Percentiles rank a stretch among this genome's conserved stretches.
phyloP scores from a whole-genome alignment of 2,797 vertebrate species.

The Hylomyscus alleni region DNA sequence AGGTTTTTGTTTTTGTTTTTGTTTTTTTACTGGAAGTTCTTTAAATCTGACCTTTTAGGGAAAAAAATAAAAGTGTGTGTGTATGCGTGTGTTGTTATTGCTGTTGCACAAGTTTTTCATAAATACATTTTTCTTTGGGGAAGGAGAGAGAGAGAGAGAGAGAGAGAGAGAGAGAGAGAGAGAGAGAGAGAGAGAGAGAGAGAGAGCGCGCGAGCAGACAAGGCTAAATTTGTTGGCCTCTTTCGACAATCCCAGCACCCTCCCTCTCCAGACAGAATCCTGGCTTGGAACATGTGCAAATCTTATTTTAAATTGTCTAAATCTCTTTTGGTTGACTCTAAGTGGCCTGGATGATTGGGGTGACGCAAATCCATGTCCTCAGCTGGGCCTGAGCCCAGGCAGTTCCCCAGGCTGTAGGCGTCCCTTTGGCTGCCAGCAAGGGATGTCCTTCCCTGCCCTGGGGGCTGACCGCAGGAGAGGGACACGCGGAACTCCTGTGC shows the following conservation, averaged over 20 bases:
- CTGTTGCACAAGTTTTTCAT: not conserved
- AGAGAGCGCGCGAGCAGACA: not conserved
- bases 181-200: no score
- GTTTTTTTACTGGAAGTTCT: constrained; percentile 54
- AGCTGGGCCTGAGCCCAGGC: not conserved
- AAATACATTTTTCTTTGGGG: constrained; percentile 10
- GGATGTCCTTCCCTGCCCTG: not conserved
- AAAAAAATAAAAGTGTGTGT: not conserved
- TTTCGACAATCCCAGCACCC: not conserved
- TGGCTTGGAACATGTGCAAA: not conserved
- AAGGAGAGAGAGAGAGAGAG: not conserved
- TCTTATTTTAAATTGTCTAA: constrained; percentile 41
- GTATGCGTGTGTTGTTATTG: not conserved
- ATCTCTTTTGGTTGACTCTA: constrained; percentile 23
- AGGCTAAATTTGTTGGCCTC: constrained; percentile 11
- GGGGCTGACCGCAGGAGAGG: not conserved
- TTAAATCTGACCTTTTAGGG: constrained; percentile 9
- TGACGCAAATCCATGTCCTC: not conserved
- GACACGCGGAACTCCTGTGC: not conserved
- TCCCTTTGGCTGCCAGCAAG: not conserved
- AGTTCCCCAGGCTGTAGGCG: not conserved
- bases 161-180: not conserved
- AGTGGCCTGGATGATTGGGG: not conserved
- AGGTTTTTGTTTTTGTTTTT: no score
- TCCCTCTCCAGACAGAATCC: not conserved